These are phyloP conservation scores for Psammodynastes pulverulentus DNA, from an alignment of 2,113 vertebrate genomes.

Conservation along the genomic window DNA sequence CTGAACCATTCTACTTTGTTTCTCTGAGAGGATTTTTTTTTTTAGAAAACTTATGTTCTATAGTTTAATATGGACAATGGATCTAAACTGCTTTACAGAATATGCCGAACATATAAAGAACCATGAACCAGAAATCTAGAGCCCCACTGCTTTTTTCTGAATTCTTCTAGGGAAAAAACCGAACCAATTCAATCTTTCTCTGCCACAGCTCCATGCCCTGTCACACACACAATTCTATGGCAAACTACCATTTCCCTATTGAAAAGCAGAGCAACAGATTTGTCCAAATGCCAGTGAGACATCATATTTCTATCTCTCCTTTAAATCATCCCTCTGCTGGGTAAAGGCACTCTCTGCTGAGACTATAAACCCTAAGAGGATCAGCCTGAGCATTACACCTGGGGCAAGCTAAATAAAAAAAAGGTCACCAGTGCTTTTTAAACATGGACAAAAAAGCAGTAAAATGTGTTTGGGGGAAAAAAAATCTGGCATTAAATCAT, in stretches of 20 bases:
- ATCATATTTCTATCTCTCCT: conserved; percentile 57
- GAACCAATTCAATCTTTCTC: background rate
- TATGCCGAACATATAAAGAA: background rate
- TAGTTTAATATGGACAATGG: background rate
- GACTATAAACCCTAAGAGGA: conserved; percentile 78
- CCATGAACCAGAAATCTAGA: background rate
- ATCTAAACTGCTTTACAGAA: background rate
- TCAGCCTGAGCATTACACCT: conserved; percentile 76
- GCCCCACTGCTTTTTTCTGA: background rate
- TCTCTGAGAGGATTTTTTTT: background rate
- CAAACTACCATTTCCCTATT: background rate
- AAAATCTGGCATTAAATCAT: conserved; percentile 84
- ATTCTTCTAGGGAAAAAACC: background rate
- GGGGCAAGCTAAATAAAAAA: conserved; percentile 79
- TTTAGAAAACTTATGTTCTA: background rate
- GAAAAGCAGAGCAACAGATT: conserved; percentile 16
- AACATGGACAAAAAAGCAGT: conserved; percentile 82
- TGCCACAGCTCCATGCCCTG: background rate
- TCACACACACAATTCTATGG: background rate
- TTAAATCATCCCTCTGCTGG: conserved; percentile 66
- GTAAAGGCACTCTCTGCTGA: conserved; percentile 64
- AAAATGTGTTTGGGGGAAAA: conserved; percentile 82
- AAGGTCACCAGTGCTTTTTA: conserved; percentile 81
- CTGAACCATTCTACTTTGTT: conserved; percentile 19
- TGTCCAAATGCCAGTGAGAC: background rate